Evolutionary conservation across 2,797 vertebrate species (phyloP).

Genomic region (Philypnodon macrostomus): DNA sequence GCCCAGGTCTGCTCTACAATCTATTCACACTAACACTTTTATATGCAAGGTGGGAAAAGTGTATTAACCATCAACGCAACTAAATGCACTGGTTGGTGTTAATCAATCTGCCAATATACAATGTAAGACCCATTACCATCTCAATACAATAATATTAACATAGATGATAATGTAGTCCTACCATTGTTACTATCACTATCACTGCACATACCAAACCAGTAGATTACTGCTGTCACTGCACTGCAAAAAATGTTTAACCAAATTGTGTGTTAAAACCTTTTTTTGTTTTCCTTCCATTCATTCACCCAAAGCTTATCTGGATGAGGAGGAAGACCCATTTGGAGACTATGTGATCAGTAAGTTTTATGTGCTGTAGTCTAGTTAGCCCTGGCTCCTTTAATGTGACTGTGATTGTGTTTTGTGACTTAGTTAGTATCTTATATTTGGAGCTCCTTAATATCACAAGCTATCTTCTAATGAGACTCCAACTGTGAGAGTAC

Average conservation of each 20-base stretch:
- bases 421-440: conserved; percentile 21
- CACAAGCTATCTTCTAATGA: conserved; percentile 18
- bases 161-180: too few species aligned
- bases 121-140: too few species aligned
- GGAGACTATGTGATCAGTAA: conserved; percentile 79
- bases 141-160: too few species aligned
- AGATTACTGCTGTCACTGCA: too few species aligned
- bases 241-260: too few species aligned
- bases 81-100: too few species aligned
- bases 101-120: too few species aligned
- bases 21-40: too few species aligned
- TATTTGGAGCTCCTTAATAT: conserved; percentile 18
- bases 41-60: too few species aligned
- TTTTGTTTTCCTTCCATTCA: conserved; percentile 17
- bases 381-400: conserved; percentile 4
- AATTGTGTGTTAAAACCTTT: conserved; percentile 15
- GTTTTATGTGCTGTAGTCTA: conserved; percentile 46
- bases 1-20: too few species aligned
- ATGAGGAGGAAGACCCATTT: conserved; percentile 72
- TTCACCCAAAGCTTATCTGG: conserved; percentile 61
- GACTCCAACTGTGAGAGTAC: conserved; percentile 19
- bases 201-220: too few species aligned
- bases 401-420: conserved; percentile 27
- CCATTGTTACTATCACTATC: not conserved
- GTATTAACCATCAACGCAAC: too few species aligned